Evolutionary conservation across 2,113 vertebrate genomes (phyloP), one percentile per base, ranked within the genome.

Genomic region (Platanista minor): DNA sequence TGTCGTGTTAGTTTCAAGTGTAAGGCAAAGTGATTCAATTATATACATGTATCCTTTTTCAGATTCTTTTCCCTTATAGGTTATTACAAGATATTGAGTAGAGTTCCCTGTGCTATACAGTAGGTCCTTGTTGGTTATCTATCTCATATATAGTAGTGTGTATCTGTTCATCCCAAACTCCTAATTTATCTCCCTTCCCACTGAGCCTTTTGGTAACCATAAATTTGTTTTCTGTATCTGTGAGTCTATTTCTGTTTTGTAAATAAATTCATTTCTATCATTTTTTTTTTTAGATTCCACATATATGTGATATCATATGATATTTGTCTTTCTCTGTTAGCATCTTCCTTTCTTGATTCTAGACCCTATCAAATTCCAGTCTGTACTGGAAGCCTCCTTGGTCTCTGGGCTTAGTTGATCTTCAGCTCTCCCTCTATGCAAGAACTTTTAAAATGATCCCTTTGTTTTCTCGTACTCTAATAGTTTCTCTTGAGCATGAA

Each of bases 121-220:
- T 78, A 23, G 75, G 75, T 8, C 20, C 11, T 78, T 78, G 49
- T 33, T 54, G 31, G 36, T 54, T 78, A 36, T 12, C 33, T 25
- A 4, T 25, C 54, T 78, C 23, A 54, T 54, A 21, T 54, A 23
- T 13, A 36, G 33, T 8, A 52, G 75, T 78, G 75, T n/a, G 33
- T 78, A 6, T 77, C 46, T 77, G 46, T 54, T 78, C n/a, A 78
- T 78, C 20, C 33, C 33, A 78, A 25, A 36, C 33, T 54, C 20
- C 33, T 78, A 54, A 23, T 0, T n/a, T 54, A 54, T 20, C 75
- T 4, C 3, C 18, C 23, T 13, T 3, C 3, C 11, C 11, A n/a
- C 18, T n/a, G 1, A 33, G 17, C 49, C 10, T 12, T 78, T 78
- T 78, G 75, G 33, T 54, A n/a, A 78, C 20, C 33, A 8, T 78